Conservation (phyloP, 2,888 invertebrate species). For the Leptinotarsa tumamoca region DNA sequence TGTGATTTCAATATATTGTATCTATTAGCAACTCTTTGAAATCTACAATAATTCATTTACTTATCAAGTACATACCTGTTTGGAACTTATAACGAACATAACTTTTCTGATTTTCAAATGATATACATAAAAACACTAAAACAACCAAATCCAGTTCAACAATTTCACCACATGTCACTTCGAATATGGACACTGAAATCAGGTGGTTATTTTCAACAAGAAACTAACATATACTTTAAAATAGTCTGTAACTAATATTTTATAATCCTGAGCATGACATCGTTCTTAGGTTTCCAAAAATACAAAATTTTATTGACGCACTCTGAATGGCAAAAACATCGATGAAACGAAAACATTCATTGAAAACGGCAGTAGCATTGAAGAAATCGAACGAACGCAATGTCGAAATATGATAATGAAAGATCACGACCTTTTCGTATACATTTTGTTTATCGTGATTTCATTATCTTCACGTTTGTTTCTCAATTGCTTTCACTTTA, state of each 20-base stretch:
- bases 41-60: not conserved
- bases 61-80: slow-evolving; percentile 31
- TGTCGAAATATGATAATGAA: slow-evolving; percentile 53
- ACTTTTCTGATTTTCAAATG: not conserved
- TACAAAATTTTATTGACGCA: slow-evolving; percentile 18
- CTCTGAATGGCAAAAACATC: slow-evolving; percentile 8
- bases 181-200: not conserved
- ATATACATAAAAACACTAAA: not conserved
- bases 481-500: slow-evolving; percentile 2
- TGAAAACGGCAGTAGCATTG: slow-evolving; percentile 40
- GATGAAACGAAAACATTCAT: slow-evolving; percentile 24
- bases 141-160: slow-evolving; percentile 12
- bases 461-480: slow-evolving; percentile 19
- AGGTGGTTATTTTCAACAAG: too few species aligned
- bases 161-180: not conserved
- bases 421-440: slow-evolving; percentile 52
- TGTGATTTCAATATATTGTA: too few species aligned
- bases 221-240: not conserved
- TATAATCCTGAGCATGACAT: not conserved
- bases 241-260: too few species aligned
- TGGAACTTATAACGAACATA: slow-evolving; percentile 41
- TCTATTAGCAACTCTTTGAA: not conserved
- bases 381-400: slow-evolving; percentile 38
- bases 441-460: slow-evolving; percentile 41
- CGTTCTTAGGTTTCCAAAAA: not conserved